A percentile compares a stretch with the other conserved stretches of the same genome.
Evolutionary conservation across 2,113 vertebrate genomes (phyloP).

Genomic region (Upupa epops): DNA sequence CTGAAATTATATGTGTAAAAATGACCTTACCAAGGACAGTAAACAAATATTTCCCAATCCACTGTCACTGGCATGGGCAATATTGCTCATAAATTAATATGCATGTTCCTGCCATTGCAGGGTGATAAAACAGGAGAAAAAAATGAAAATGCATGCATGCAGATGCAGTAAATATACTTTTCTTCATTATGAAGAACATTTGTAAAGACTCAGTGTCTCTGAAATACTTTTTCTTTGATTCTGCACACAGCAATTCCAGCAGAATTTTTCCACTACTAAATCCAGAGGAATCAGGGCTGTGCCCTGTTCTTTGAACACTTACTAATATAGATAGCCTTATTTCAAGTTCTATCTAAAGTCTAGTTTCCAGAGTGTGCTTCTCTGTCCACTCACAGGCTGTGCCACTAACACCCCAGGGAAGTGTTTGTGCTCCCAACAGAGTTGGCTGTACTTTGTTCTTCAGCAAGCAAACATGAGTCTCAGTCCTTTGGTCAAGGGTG

Average conservation of each 20-base stretch:
- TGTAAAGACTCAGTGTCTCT: background rate
- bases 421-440: rapidly evolving
- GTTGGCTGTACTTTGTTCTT: background rate
- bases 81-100: background rate
- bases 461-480: background rate
- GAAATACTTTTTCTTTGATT: background rate
- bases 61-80: background rate
- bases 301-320: background rate
- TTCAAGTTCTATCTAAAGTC: background rate
- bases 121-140: background rate
- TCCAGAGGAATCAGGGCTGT: background rate
- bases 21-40: background rate
- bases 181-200: background rate
- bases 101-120: background rate
- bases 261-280: background rate
- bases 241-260: background rate
- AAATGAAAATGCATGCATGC: background rate
- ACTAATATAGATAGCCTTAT: background rate
- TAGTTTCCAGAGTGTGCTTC: background rate
- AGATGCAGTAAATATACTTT: background rate
- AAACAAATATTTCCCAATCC: constrained; percentile 11
- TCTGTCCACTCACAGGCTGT: background rate
- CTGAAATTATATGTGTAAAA: background rate
- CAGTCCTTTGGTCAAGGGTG: background rate
- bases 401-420: background rate